phyloP scores from a whole-genome alignment of 2,888 invertebrate species.

The Norana najaformis region DNA sequence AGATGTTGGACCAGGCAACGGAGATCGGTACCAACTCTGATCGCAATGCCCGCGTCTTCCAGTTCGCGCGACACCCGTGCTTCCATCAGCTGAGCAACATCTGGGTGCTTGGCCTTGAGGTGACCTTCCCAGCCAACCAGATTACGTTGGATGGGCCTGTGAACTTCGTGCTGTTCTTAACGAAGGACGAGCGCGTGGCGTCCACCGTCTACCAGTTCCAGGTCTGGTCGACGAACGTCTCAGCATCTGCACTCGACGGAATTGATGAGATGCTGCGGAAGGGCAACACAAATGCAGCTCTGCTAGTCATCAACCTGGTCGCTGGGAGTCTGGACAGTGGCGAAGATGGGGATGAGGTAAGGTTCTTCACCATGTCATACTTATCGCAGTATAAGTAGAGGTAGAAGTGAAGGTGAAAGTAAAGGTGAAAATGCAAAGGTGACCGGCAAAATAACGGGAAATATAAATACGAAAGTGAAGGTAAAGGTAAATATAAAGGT shows the following conservation, averaged over 20 bases:
- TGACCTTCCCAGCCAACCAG: slow-evolving; percentile 49
- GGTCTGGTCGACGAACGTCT: slow-evolving; percentile 41
- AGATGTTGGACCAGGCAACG: slow-evolving; percentile 29
- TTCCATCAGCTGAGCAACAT: slow-evolving; percentile 28
- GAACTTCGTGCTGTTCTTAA: slow-evolving; percentile 51
- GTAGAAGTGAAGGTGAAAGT: too few species aligned
- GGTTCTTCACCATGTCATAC: too few species aligned
- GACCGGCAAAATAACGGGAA: not conserved
- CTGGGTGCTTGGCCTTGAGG: slow-evolving; percentile 38
- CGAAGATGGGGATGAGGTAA: not conserved
- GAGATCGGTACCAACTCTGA: slow-evolving; percentile 27
- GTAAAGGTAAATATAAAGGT: too few species aligned
- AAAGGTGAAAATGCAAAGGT: not conserved
- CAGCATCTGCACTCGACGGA: slow-evolving; percentile 35
- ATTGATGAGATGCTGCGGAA: slow-evolving; percentile 43
- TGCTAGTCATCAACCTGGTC: slow-evolving; percentile 40
- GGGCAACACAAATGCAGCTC: slow-evolving; percentile 43
- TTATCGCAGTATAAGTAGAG: not conserved
- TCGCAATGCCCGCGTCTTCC: slow-evolving; percentile 33
- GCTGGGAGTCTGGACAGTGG: slow-evolving; percentile 26
- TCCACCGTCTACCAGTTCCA: slow-evolving; percentile 45
- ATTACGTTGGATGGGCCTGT: slow-evolving; percentile 49
- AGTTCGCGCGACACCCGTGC: slow-evolving; percentile 26
- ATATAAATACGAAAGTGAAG: not conserved
- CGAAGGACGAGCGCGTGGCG: slow-evolving; percentile 46